Evolutionary conservation across 2,797 vertebrate genomes (phyloP), one percentile per base, ranked within the genome.

Genomic region (Buphagus erythrorhynchus): DNA sequence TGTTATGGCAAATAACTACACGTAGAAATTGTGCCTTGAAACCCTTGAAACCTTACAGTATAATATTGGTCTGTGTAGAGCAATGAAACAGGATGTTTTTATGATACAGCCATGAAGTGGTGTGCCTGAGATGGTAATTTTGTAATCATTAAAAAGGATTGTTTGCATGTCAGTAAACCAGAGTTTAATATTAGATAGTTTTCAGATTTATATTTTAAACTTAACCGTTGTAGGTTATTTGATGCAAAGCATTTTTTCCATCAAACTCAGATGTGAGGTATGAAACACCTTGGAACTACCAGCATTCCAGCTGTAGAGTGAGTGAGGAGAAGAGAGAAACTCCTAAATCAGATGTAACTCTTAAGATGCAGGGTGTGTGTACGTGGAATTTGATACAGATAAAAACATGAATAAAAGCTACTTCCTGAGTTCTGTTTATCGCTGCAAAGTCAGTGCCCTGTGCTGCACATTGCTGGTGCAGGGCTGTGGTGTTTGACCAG

Each of bases 381-480:
- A 33, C 8, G 21, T 78, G 35, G 17, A 17, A 75, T 75, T 68
- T 77, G 15, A 48, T 67, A 58, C 1, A 54, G 55, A 40, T 38
- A 26, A 73, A 74, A 66, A 42, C 13, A 14, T 38, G 57, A 75
- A 76, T 71, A 67, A 90, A 90, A 80, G 3, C 15, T 22, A 9
- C 14, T 83, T 54, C 28, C 46, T 62, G 65, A 54, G 43, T 43
- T 78, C 22, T 45, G 31, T 48, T 48, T 38, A 16, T 28, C 73
- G 26, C 21, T 49, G 45, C 7, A 40, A 2, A 16, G 43, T 21
- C n/a, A 20, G 13, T 63, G 84, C 38, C 13, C 43, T 28, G 42
- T 10, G 49, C 55, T 52, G 10, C 14, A 1, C 4, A 0, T 10
- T 40, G 26, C 29, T 28, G 43, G 8, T 2, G 7, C 24, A 2